Percentiles rank a stretch among this genome's conserved stretches.
These are phyloP conservation scores for Punctoribates punctum DNA, from an alignment of 2,888 invertebrate genomes.

Conservation along the genomic window DNA sequence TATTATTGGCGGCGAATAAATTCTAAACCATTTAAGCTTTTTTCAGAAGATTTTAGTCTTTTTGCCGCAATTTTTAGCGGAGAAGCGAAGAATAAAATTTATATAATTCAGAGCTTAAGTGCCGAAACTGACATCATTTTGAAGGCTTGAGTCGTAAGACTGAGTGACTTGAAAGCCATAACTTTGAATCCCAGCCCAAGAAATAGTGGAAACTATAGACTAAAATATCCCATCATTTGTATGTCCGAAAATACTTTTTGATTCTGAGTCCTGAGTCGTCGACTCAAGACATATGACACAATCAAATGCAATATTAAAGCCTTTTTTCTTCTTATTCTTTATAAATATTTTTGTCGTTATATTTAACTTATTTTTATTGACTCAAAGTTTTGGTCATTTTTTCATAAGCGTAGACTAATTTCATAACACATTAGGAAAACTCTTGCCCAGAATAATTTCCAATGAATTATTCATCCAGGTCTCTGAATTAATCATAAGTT, in stretches of 20 bases:
- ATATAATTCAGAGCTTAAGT: constrained; percentile 20
- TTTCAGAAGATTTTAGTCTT: background rate
- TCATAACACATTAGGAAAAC: constrained; percentile 11
- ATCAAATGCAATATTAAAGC: background rate
- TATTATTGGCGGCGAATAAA: too few species aligned
- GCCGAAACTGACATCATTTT: constrained; percentile 10
- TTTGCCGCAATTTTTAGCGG: background rate
- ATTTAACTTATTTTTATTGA: background rate
- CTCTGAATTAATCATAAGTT: constrained; percentile 28
- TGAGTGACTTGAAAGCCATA: background rate
- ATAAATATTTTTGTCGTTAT: constrained; percentile 4
- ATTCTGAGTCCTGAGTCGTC: background rate
- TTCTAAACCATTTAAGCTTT: too few species aligned
- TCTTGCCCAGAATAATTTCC: constrained; percentile 4
- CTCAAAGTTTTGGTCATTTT: background rate
- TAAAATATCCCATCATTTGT: background rate
- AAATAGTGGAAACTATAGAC: too few species aligned
- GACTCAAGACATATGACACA: background rate
- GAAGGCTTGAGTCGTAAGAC: background rate
- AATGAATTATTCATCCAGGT: constrained; percentile 22
- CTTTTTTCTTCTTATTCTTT: background rate
- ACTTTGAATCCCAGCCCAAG: too few species aligned
- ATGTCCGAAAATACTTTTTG: background rate
- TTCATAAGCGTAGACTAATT: background rate
- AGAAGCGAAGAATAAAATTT: background rate